Evolutionary conservation across 2,113 vertebrate genomes (phyloP).

Genomic region (Perca flavescens): DNA sequence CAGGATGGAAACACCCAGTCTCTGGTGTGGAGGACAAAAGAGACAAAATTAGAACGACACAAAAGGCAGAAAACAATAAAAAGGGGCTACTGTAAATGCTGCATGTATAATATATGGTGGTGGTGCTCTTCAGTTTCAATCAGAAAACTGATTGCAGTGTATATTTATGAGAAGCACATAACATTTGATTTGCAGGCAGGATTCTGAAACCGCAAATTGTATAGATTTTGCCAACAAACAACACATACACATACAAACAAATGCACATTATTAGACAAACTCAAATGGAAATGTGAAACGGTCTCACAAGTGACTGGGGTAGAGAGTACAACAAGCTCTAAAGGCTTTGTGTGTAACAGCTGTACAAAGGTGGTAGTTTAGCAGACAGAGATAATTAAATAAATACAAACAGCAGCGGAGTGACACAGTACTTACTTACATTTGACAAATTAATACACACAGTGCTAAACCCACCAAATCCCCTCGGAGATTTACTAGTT

Average conservation of each 20-base stretch:
- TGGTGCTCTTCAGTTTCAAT: background rate
- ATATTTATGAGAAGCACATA: background rate
- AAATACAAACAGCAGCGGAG: slow-evolving; percentile 49
- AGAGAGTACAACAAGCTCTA: background rate
- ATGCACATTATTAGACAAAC: background rate
- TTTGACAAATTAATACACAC: slow-evolving; percentile 53
- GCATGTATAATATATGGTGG: background rate
- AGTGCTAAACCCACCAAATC: slow-evolving; percentile 51
- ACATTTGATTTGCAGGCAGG: background rate
- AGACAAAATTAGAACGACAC: background rate
- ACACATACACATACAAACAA: background rate
- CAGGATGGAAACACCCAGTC: slow-evolving; percentile 45
- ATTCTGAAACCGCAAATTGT: background rate
- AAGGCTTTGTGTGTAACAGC: slow-evolving; percentile 47
- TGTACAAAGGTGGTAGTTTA: slow-evolving; percentile 50
- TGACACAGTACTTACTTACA: slow-evolving; percentile 23
- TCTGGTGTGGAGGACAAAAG: slow-evolving; percentile 29
- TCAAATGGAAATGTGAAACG: background rate
- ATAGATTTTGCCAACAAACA: background rate
- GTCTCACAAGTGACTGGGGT: slow-evolving; percentile 3
- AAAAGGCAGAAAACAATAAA: background rate
- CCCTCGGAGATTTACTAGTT: slow-evolving; percentile 34
- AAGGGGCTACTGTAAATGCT: background rate
- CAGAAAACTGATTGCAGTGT: slow-evolving; percentile 7
- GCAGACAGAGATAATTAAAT: slow-evolving; percentile 33